Conservation (phyloP, 1,140 invertebrate genomes). For the Bombus waltoni region DNA sequence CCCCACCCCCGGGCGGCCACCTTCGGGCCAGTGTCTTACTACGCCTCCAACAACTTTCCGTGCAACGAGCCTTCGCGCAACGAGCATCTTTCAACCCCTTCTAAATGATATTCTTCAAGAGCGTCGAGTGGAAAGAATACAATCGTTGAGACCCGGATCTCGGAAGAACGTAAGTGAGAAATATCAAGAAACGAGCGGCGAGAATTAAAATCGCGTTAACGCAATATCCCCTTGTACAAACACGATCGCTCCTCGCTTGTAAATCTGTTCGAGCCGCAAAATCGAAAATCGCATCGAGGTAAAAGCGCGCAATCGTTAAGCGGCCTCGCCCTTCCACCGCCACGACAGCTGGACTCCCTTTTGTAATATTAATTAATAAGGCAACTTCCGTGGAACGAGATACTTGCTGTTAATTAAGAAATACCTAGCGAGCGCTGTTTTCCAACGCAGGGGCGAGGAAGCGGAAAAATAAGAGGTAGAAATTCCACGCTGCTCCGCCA, state of each 20-base stretch:
- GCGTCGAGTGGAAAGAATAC: slow-evolving; percentile 1
- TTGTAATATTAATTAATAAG: slow-evolving; percentile 72
- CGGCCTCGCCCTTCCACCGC: neutral
- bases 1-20: neutral
- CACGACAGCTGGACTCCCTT: slow-evolving; percentile 33
- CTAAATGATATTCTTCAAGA: slow-evolving; percentile 10
- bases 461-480: slow-evolving; percentile 72
- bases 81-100: slow-evolving; percentile 25
- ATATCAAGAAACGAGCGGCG: neutral
- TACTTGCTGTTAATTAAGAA: slow-evolving; percentile 73
- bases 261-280: neutral
- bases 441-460: slow-evolving; percentile 57
- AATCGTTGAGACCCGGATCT: neutral
- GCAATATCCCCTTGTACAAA: neutral
- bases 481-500: slow-evolving; percentile 68
- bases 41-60: slow-evolving; percentile 12
- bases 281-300: neutral
- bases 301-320: neutral
- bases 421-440: slow-evolving; percentile 68
- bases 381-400: slow-evolving; percentile 61
- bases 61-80: neutral
- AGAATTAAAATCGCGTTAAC: neutral
- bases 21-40: slow-evolving; percentile 44
- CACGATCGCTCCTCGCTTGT: neutral
- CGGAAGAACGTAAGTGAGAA: neutral